Base-by-base conservation (phyloP, 1,140 invertebrate genomes). In the Amyelois transitella region DNA sequence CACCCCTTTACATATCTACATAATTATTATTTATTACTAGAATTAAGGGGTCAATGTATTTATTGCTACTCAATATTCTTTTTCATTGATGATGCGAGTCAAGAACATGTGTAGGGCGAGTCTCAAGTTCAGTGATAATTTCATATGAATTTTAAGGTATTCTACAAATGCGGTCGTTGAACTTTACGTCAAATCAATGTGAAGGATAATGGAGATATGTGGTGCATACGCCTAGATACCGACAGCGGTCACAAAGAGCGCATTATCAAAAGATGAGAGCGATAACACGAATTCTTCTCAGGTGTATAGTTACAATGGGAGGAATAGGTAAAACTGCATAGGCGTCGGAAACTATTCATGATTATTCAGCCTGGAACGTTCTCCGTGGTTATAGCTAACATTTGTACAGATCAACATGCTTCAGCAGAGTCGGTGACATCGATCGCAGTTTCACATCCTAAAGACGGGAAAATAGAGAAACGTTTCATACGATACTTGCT, bases 351-450 rank as follows among this genome's bases (percentile, higher is more conserved):
- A 10, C 50, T 63, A 60, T 58, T 64, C 49, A 51, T 54, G 52
- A 50, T 43, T 60, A 66, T 68, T 48, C 64, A 57, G 69, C 64
- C 75, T 71, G 77, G 76, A 81, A 75, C 69, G 58, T 82, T 81
- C 71, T 52, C 22, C 66, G 59, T 58, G 28, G 52, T 66, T 62
- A 55, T 64, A 70, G 66, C 32, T 63, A 50, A 67, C 65, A 54
- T 62, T 50, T 56, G 65, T 64, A 77, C 80, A 67, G 68, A 69
- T 71, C 59, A 77, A 71, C 66, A 83, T 82, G 81, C 80, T 75
- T 79, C 74, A 86, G 69, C 76, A 78, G 77, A 63, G 69, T 71
- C 66, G 58, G 71, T 72, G 73, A 81, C 77, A 87, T 85, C 83
- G 83, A 86, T 85, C 77, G 71, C 62, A 69, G 49, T 68, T 70